Percentiles rank a stretch among this genome's conserved stretches.
Conservation (phyloP, 2,797 vertebrate genomes). For the Galagoides demidoff region DNA sequence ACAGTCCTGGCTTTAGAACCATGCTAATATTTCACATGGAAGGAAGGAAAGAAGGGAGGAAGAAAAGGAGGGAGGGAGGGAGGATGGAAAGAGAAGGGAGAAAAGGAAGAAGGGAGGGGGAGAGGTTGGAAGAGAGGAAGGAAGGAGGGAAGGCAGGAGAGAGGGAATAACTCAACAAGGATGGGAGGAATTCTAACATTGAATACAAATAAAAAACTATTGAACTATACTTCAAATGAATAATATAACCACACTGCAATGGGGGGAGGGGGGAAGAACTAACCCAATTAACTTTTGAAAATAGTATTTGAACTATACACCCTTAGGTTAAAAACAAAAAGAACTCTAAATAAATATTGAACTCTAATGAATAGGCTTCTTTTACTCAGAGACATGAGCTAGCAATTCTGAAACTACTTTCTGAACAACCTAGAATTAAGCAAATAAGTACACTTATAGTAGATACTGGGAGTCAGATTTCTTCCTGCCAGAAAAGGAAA, state of each 20-base stretch:
- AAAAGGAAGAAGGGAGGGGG: not conserved
- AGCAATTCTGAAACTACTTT: not conserved
- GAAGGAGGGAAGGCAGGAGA: not conserved
- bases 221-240: slow-evolving; percentile 7
- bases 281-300: slow-evolving; percentile 61
- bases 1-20: not conserved
- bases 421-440: not conserved
- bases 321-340: slow-evolving; percentile 39
- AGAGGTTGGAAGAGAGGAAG: not conserved
- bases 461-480: not conserved
- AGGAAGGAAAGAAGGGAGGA: not conserved
- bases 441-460: not conserved
- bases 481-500: not conserved
- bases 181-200: not conserved
- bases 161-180: not conserved
- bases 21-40: not conserved
- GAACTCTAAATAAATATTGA: slow-evolving; percentile 55
- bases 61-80: not conserved
- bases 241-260: not conserved
- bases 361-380: slow-evolving; percentile 46
- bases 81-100: not conserved
- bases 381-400: not conserved
- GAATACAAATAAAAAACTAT: slow-evolving; percentile 5
- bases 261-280: not conserved
- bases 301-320: slow-evolving; percentile 7